These are phyloP conservation scores for Drosophila anomelani DNA, from an alignment of 2,888 invertebrate species.

Conservation along the genomic window DNA sequence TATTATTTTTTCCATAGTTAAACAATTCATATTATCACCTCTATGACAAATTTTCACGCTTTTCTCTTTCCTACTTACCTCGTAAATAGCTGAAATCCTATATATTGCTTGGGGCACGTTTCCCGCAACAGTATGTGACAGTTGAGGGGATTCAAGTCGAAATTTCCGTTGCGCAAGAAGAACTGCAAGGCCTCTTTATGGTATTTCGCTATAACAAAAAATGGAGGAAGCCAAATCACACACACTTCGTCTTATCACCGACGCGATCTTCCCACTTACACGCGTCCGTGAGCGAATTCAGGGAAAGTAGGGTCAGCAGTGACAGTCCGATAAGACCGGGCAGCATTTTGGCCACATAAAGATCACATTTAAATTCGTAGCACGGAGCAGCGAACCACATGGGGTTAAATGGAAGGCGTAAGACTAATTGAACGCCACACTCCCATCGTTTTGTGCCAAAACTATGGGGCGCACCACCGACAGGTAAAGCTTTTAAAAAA, in stretches of 20 bases:
- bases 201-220: conserved; percentile 46
- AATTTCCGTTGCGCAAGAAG: conserved; percentile 69
- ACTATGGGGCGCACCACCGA: conserved; percentile 15
- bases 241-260: conserved; percentile 32
- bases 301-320: conserved; percentile 62
- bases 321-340: conserved; percentile 36
- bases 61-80: conserved; percentile 55
- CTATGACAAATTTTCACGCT: not conserved
- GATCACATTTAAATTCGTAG: conserved; percentile 50
- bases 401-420: conserved; percentile 61
- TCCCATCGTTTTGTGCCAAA: conserved; percentile 44
- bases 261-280: conserved; percentile 41
- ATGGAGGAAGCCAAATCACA: conserved; percentile 18
- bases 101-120: conserved; percentile 72
- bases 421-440: conserved; percentile 65
- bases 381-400: conserved; percentile 53
- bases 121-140: conserved; percentile 68
- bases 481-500: conserved; percentile 38
- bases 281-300: conserved; percentile 56
- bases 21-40: not conserved
- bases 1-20: not conserved
- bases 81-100: conserved; percentile 69
- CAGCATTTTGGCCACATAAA: conserved; percentile 45
- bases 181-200: conserved; percentile 59
- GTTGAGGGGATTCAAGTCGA: conserved; percentile 77